Evolutionary conservation across 2,797 vertebrate species (phyloP).

Genomic region (Oreortyx pictus): DNA sequence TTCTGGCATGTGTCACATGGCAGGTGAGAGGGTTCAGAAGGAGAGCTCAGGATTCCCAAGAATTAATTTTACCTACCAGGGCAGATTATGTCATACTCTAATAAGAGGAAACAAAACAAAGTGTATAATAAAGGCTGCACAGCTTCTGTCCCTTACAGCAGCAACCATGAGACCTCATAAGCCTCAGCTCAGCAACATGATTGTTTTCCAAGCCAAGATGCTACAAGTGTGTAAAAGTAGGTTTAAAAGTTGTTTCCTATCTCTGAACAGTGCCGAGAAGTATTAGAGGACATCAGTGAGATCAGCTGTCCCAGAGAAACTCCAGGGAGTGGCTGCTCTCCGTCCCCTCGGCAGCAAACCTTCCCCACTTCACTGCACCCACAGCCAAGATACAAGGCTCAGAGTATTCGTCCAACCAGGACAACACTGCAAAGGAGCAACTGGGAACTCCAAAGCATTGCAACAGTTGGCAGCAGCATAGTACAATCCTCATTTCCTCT

Average conservation of each 20-base stretch:
- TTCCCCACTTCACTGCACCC: neutral
- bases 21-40: neutral
- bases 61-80: neutral
- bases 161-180: neutral
- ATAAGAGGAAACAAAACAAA: neutral
- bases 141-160: neutral
- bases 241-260: neutral
- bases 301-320: neutral
- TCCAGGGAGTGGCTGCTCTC: neutral
- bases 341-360: neutral
- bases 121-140: neutral
- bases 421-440: neutral
- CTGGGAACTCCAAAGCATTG: neutral
- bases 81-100: neutral
- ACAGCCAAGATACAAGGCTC: fast-evolving
- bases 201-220: neutral
- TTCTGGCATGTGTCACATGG: neutral
- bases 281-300: neutral
- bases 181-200: neutral
- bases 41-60: neutral
- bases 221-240: neutral
- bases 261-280: neutral
- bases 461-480: neutral
- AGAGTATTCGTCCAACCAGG: neutral
- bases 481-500: neutral